These are phyloP conservation scores for Macrosiphum euphorbiae DNA, from an alignment of 2,888 invertebrate genomes.

Conservation along the genomic window DNA sequence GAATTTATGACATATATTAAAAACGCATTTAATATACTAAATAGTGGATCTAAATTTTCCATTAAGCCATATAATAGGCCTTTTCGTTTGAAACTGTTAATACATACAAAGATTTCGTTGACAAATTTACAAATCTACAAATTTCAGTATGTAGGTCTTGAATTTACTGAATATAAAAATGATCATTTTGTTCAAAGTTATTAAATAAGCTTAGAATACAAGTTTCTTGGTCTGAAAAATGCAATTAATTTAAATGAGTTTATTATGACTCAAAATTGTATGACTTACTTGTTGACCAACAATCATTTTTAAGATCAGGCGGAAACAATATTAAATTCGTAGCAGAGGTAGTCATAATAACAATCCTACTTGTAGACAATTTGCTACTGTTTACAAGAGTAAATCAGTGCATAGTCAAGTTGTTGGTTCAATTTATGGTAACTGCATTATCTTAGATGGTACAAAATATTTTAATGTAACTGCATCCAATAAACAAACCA, in stretches of 20 bases:
- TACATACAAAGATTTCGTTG: neutral
- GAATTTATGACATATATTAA: neutral
- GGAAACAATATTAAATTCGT: constrained; percentile 9
- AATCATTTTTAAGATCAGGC: neutral
- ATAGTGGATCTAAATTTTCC: constrained; percentile 15
- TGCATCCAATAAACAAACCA: neutral
- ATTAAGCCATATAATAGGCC: neutral
- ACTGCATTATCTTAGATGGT: neutral
- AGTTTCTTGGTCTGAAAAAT: neutral
- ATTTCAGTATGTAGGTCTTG: neutral
- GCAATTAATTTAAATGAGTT: neutral
- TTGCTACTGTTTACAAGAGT: neutral
- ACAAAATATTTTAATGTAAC: neutral
- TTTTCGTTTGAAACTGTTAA: neutral
- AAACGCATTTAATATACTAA: constrained; percentile 24
- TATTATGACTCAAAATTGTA: neutral
- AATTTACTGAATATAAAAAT: neutral
- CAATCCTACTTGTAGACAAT: constrained; percentile 22
- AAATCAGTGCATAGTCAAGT: neutral
- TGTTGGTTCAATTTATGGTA: neutral
- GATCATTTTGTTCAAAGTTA: neutral
- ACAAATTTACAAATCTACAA: neutral
- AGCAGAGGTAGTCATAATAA: constrained; percentile 11
- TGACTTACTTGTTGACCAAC: neutral
- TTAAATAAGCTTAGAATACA: neutral